Evolutionary conservation across 2,888 invertebrate genomes (phyloP), one percentile per base, ranked within the genome.

Genomic region (Dicroscelio sp.): DNA sequence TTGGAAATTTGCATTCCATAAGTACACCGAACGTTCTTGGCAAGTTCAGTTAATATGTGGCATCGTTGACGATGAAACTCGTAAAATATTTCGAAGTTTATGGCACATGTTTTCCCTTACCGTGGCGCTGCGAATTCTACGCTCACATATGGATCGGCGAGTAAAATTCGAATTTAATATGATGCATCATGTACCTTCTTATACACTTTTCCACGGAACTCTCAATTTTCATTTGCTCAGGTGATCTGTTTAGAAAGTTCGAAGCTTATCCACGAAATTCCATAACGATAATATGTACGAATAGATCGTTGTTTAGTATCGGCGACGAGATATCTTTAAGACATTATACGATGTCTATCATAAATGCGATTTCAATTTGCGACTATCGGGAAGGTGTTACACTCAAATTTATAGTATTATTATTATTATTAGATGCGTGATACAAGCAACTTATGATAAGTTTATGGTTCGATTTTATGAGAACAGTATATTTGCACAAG

Each of bases 161-260:
- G 79, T 92, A 92, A 94, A 94, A 92, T 78, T 91, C 93, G 85
- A 93, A 91, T 93, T 94, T 93, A 91, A 86, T 90, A 92, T 58
- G 67, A 27, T 60, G 75, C 63, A 73, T 75, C 83, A 12, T 71
- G 60, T 31, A 25, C 69, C 63, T 30, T 65, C 48, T 73, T 52
- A 73, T 82, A n/a, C 71, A 86, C 73, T 75, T 86, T 83, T 80
- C 65, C 52, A 20, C 23, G 30, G 14, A 33, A 35, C 84, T 78
- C 58, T 67, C 73, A 79, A 87, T 90, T 90, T 87, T 90, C 90
- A 87, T 90, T 90, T 84, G 52, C 73, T 23, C 52, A 5, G 71
- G 20, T 84, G 83, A 88, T 90, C 75, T 73, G 79, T 86, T 86
- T 75, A 48, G 55, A 86, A 86, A 86, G 69, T 86, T 75, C 25